Evolutionary conservation across 2,888 invertebrate species (phyloP), one percentile per base, ranked within the genome.

Genomic region (Atherix ibis): DNA sequence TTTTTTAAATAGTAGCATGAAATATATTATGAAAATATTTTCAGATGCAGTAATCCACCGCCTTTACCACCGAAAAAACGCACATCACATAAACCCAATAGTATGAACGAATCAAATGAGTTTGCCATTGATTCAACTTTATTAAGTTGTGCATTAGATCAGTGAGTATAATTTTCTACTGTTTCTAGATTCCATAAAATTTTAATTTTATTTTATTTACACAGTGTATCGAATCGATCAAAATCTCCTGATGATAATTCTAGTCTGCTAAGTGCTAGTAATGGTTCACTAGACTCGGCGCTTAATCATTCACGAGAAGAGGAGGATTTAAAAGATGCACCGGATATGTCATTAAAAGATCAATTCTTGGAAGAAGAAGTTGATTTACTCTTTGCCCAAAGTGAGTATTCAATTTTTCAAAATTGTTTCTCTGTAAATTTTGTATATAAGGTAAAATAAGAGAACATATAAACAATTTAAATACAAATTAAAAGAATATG

Each of bases 291-390:
- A 47, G 87, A 88, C 58, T 89, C 88, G 0, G 81, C 85, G 58
- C 63, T 87, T 47, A 88, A 88, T 62, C 80, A 79, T 48, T 87
- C 87, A n/a, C 72, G 80, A 37, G 79, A 82, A 46, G 84, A 83
- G 49, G 76, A 75, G 45, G 83, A 83, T 56, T 67, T 73, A 19
- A 68, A 73, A 42, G 69, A 67, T 18, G 46, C 44, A 6, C 70
- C 71, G 70, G 71, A 68, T 43, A 63, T 45, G 26, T 45, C 45
- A 3, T 39, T 44, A n/a, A 49, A 50, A 30, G 50, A 50, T 17
- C 45, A 50, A 18, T 43, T 48, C 27, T 45, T 48, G 22, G 54
- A 53, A 18, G 51, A 56, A 32, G 54, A 55, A 41, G 39, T 51
- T 22, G 56, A 58, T 36, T 53, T 52, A 37, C 43, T 48, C 38